Base-by-base conservation (phyloP, 2,113 vertebrate species). In the Notarius quadriscutis region DNA sequence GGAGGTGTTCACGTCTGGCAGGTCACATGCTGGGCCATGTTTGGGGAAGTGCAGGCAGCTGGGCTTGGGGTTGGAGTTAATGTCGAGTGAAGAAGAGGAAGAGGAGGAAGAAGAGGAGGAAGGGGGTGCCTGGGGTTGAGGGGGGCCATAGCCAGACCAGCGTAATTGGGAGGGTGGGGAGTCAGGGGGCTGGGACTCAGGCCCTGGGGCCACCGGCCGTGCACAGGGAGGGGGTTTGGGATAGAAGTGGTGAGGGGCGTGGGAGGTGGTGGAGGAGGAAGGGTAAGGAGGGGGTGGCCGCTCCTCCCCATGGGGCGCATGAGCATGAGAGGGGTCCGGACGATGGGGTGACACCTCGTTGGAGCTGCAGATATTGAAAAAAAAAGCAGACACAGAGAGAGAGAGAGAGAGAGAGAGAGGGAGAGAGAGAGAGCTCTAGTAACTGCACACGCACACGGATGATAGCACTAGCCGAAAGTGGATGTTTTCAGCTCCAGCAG, bases 51-150 rank as follows among this genome's bases (percentile, higher is more conserved):
- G 95, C 89, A 96, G 94, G 92, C 95, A 96, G 94, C 94, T 94
- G 84, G 95, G 96, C 89, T 96, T 96, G 77, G 95, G 94, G 92
- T 95, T 96, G 58, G 95, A 96, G 94, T 94, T 96, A 92, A 97
- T 96, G 93, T 96, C 95, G 30, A 96, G 95, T 81, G 94, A 95
- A 22, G 94, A 96, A 50, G 95, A 95, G 90, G 95, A 95, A 62
- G 95, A 94, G 57, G 95, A 94, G 10, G 95, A 95, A 85, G 94
- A 93, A 48, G 94, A 93, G 87, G 95, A 94, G 65, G 94, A 92
- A 25, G 94, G 92, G 22, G 93, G 95, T 79, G 93, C 93, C 4
- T 85, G 88, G 81, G 84, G 94, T 93, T 93, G 85, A 93, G 95
- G 94, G 84, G 93, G 93, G 81, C 91, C 93, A 92, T 96, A 95